Evolutionary conservation across 2,113 vertebrate genomes (phyloP).

Genomic region (Piaya cayana): DNA sequence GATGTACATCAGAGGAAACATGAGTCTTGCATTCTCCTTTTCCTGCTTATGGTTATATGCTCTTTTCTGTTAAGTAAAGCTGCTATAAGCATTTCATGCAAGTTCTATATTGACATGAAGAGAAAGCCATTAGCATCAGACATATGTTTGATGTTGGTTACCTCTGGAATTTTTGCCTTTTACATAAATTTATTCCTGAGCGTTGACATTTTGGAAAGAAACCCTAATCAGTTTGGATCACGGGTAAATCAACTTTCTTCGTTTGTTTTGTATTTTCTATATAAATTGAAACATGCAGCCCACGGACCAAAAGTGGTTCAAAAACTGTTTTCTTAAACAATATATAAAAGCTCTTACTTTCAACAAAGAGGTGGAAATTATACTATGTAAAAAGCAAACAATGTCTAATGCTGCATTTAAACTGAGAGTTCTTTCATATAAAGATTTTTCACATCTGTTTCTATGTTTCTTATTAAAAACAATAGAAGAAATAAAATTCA

Average conservation of each 20-base stretch:
- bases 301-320: background rate
- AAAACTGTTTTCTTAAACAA: background rate
- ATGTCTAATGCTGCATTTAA: background rate
- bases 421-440: background rate
- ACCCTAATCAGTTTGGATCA: background rate
- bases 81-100: background rate
- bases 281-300: background rate
- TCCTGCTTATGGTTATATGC: background rate
- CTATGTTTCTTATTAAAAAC: background rate
- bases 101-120: background rate
- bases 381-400: background rate
- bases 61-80: background rate
- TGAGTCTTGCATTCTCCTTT: background rate
- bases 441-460: background rate
- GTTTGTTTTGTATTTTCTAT: background rate
- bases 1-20: background rate
- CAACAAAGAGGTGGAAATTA: background rate
- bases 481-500: background rate
- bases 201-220: background rate
- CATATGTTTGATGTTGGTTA: background rate
- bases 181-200: background rate
- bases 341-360: background rate
- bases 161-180: background rate
- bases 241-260: background rate
- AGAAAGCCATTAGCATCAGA: background rate